These are phyloP conservation scores for Eurypyga helias DNA, from an alignment of 2,113 vertebrate species.

Conservation along the genomic window DNA sequence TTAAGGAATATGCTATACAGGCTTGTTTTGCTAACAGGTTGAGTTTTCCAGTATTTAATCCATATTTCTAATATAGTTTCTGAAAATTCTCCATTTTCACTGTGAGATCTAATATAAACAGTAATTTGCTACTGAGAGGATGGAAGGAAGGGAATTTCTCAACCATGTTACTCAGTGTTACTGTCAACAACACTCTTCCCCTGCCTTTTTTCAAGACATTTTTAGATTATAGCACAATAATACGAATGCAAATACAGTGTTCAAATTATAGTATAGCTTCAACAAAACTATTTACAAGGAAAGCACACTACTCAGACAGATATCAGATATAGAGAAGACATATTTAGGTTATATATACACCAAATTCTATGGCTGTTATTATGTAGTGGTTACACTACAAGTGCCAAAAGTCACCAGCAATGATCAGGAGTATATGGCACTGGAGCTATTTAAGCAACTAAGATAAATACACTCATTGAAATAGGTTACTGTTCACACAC, in stretches of 20 bases:
- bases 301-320: background rate
- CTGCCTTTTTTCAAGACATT: background rate
- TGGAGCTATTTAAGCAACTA: constrained; percentile 16
- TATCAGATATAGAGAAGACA: background rate
- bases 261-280: background rate
- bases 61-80: background rate
- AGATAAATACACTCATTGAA: background rate
- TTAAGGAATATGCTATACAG: background rate
- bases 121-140: background rate
- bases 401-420: background rate
- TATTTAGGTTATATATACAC: background rate
- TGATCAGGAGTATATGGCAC: background rate
- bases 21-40: background rate
- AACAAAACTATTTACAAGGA: background rate
- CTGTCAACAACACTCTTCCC: background rate
- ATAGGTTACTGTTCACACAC: constrained; percentile 7
- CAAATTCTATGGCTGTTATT: background rate
- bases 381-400: background rate
- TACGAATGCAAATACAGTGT: background rate
- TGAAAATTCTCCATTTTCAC: background rate
- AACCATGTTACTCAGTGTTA: background rate
- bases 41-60: background rate
- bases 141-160: background rate
- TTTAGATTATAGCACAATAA: background rate
- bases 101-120: background rate